A percentile compares a stretch with the other conserved stretches of the same genome.
These are phyloP conservation scores for Drosophila cardini DNA, from an alignment of 1,140 invertebrate species.

Conservation along the genomic window DNA sequence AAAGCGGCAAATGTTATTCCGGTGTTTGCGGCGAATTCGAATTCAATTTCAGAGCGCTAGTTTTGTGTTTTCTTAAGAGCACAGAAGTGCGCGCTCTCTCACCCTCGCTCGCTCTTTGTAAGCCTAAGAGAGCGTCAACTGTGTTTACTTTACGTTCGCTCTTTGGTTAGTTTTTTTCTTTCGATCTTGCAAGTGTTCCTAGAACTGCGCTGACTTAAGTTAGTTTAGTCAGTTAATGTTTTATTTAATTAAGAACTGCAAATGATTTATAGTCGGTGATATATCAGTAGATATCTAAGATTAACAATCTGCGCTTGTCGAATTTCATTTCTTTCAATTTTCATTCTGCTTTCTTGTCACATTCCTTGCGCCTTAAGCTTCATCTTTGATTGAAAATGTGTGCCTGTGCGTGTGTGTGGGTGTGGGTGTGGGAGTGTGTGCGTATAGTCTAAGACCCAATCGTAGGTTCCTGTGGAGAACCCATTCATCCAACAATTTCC, in stretches of 20 bases:
- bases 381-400: slow-evolving; percentile 27
- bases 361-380: neutral
- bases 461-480: neutral
- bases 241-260: neutral
- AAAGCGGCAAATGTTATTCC: slow-evolving; percentile 44
- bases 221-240: neutral
- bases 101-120: neutral
- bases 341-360: neutral
- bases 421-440: no score
- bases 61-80: slow-evolving; percentile 17
- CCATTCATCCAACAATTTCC: neutral
- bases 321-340: neutral
- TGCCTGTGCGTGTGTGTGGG: neutral
- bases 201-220: neutral
- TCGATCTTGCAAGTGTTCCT: neutral
- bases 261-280: neutral
- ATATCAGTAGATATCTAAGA: neutral
- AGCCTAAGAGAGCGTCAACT: slow-evolving; percentile 12
- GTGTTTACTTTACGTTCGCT: neutral
- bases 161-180: neutral
- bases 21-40: slow-evolving; percentile 67
- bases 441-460: slow-evolving; percentile 2
- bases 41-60: slow-evolving; percentile 11
- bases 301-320: neutral
- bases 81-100: neutral